These are phyloP conservation scores for Typhlichthys subterraneus DNA, from an alignment of 2,797 vertebrate species.

Conservation along the genomic window DNA sequence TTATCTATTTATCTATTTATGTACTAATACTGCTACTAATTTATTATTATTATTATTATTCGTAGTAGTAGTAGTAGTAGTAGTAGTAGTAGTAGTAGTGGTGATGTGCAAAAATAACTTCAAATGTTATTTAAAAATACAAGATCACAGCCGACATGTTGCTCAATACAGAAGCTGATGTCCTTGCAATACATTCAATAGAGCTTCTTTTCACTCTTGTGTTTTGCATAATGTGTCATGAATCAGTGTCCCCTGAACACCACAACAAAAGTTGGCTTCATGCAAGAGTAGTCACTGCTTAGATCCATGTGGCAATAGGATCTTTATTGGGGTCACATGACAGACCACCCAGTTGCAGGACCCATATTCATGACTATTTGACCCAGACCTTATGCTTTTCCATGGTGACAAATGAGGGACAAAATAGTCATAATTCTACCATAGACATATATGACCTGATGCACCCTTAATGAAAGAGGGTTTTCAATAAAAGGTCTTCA, in stretches of 20 bases:
- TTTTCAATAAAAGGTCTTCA: slow-evolving; percentile 22
- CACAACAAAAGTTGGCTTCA: slow-evolving; percentile 62
- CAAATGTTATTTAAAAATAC: not conserved
- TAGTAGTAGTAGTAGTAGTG: not conserved
- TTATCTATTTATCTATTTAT: no score
- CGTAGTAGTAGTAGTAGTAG: not conserved
- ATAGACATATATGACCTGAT: slow-evolving; percentile 51
- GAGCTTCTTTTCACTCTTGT: slow-evolving; percentile 38
- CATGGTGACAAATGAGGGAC: slow-evolving; percentile 53
- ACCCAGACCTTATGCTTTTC: slow-evolving; percentile 35
- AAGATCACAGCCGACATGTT: not conserved
- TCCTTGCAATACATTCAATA: slow-evolving; percentile 34
- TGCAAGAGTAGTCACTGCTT: slow-evolving; percentile 46
- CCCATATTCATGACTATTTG: slow-evolving; percentile 47
- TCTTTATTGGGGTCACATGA: slow-evolving; percentile 65
- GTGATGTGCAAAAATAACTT: no score
- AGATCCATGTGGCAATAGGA: slow-evolving; percentile 43
- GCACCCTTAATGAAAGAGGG: slow-evolving; percentile 54
- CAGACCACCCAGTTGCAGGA: slow-evolving; percentile 73
- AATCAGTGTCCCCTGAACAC: slow-evolving; percentile 53
- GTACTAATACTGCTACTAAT: no score
- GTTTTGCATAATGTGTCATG: slow-evolving; percentile 51
- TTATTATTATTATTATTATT: not conserved
- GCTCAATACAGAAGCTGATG: slow-evolving; percentile 24
- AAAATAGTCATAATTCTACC: slow-evolving; percentile 62